Evolutionary conservation across 92 coral and sea anemone genomes (phyloP), one percentile per base, ranked within the genome.

Genomic region (Palythoa grandis): DNA sequence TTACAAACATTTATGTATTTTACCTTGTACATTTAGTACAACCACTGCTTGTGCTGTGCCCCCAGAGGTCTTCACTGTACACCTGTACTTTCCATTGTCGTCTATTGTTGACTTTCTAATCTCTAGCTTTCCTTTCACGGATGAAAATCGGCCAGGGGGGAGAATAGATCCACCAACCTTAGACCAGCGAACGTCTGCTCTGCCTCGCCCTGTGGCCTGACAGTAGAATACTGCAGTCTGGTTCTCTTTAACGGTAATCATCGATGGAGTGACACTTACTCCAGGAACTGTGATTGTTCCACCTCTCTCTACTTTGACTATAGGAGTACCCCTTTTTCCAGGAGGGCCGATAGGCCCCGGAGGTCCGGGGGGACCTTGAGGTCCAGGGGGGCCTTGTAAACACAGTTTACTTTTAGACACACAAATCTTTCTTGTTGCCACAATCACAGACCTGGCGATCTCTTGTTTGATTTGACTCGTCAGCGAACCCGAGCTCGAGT

Each of bases 381-480:
- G 58, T 77, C 82, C 82, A n/a, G 82, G 82, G 82, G 82, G 69
- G 22, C 82, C 82, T 2, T 38, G 82, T 77, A 77, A 56, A 29
- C 82, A 77, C 24, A 77, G 47, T 77, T 77, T 77, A 54, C 82
- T 68, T 48, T 77, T 53, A 14, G 82, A 56, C 20, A n/a, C 58
- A 77, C 82, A 77, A 25, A 77, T 77, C 52, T 54, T 57, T 15
- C 82, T 77, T 5, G 82, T 77, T 15, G 82, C 82, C 48, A 77
- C 68, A 25, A 50, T 63, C 15, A 77, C 82, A 8, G 82, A 77
- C 58, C 24, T 77, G 67, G 17, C 52, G 67, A 77, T 77, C 69
- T 77, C 48, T 16, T 77, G 58, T 77, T 77, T 77, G 17, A 77
- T 56, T 43, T 77, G 68, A 77, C 37, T n/a, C 47, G 69, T 77